Conservation (phyloP, 2,113 vertebrate genomes). For the Thamnaconus septentrionalis region DNA sequence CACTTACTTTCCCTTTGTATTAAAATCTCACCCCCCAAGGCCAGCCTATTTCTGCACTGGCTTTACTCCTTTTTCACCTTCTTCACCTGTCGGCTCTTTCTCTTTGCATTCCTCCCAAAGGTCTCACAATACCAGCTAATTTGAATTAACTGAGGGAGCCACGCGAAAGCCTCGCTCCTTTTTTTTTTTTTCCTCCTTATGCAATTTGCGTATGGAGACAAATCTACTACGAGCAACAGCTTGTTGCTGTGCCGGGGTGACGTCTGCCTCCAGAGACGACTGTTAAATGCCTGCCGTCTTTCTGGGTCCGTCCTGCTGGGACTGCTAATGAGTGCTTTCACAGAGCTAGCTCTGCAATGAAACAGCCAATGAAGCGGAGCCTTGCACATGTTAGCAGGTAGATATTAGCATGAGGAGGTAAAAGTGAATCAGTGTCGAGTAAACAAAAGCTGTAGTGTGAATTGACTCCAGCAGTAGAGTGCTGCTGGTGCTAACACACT, state of each 20-base stretch:
- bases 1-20: conserved; percentile 15
- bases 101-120: too few species aligned
- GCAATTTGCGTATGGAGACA: conserved; percentile 19
- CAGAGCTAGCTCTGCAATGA: not conserved
- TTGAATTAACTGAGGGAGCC: not conserved
- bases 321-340: conserved; percentile 17
- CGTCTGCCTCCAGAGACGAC: conserved; percentile 3
- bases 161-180: conserved; percentile 4
- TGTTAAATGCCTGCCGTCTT: not conserved
- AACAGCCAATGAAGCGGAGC: conserved; percentile 2
- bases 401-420: not conserved
- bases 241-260: conserved; percentile 1
- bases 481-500: not conserved
- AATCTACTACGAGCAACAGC: conserved; percentile 19
- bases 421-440: not conserved
- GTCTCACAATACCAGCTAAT: conserved; percentile 5
- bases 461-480: too few species aligned
- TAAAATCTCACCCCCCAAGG: conserved; percentile 13
- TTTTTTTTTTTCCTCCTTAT: conserved; percentile 12
- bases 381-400: not conserved
- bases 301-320: conserved; percentile 2
- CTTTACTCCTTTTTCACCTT: conserved; percentile 6
- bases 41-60: not conserved
- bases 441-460: too few species aligned
- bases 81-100: conserved; percentile 8